These are phyloP conservation scores for Oreochromis mossambicus DNA, from an alignment of 2,797 vertebrate species.

Conservation along the genomic window DNA sequence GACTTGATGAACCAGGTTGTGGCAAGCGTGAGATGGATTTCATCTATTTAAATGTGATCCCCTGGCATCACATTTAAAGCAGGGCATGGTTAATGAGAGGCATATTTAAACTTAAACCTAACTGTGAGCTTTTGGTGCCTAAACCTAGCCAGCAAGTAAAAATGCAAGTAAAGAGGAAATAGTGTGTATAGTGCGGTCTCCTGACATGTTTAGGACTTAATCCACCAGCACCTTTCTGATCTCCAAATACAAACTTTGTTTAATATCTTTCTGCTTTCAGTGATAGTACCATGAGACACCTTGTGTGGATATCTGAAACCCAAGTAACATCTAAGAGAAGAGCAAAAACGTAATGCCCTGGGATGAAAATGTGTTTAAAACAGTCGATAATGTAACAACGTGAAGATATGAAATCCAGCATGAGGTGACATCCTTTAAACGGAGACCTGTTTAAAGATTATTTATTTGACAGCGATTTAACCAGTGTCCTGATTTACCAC, in stretches of 20 bases:
- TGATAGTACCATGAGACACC: neutral
- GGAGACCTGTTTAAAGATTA: neutral
- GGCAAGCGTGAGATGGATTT: neutral
- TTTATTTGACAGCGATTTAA: neutral
- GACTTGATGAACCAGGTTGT: neutral
- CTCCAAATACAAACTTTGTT: neutral
- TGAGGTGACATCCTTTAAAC: neutral
- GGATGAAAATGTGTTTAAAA: neutral
- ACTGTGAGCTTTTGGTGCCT: neutral
- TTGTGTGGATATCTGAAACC: neutral
- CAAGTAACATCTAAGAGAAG: neutral
- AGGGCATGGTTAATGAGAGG: neutral
- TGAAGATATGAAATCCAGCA: neutral
- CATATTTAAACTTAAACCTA: neutral
- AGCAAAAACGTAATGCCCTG: accelerated
- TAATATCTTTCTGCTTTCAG: neutral
- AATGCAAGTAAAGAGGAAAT: neutral
- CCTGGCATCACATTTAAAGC: neutral
- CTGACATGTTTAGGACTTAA: neutral
- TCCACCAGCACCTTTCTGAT: neutral
- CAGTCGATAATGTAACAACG: neutral
- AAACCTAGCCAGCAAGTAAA: neutral
- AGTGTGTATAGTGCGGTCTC: neutral
- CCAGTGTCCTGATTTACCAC: neutral
- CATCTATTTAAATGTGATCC: neutral